Percentiles rank a stretch among this genome's conserved stretches.
These are phyloP conservation scores for Paratrypauchen microcephalus DNA, from an alignment of 2,797 vertebrate species.

Conservation along the genomic window DNA sequence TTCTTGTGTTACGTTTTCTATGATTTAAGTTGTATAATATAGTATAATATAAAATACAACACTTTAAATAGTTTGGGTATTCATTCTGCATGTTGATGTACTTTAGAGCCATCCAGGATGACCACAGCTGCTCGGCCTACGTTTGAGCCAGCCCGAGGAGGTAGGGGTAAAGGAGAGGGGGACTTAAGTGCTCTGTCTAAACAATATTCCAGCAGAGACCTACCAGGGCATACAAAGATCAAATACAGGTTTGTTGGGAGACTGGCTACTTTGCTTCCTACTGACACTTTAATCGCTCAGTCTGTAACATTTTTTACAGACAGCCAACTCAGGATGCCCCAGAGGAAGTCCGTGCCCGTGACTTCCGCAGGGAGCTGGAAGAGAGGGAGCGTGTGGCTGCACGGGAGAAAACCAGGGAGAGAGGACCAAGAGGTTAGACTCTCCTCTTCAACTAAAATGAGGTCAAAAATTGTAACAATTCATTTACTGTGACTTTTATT, in stretches of 20 bases:
- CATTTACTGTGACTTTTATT: not conserved
- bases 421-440: slow-evolving; percentile 86
- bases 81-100: slow-evolving; percentile 1
- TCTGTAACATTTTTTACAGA: slow-evolving; percentile 59
- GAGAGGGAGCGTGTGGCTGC: slow-evolving; percentile 89
- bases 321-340: slow-evolving; percentile 96
- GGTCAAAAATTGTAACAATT: not conserved
- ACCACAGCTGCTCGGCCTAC: slow-evolving; percentile 96
- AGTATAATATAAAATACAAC: not conserved
- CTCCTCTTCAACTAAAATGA: not conserved
- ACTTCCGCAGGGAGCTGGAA: slow-evolving; percentile 96
- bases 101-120: slow-evolving; percentile 75
- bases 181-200: slow-evolving; percentile 96
- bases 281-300: too few species aligned
- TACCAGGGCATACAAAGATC: slow-evolving; percentile 96
- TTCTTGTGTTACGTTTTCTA: not conserved
- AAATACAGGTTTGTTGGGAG: slow-evolving; percentile 87
- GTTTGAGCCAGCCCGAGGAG: slow-evolving; percentile 95
- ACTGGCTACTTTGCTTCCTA: not conserved
- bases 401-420: slow-evolving; percentile 92
- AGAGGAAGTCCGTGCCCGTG: slow-evolving; percentile 93
- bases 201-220: slow-evolving; percentile 94
- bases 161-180: slow-evolving; percentile 96
- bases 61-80: too few species aligned
- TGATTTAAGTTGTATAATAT: not conserved